A percentile compares a stretch with the other conserved stretches of the same genome.
phyloP scores from a whole-genome alignment of 2,113 vertebrate genomes.

The Percina caprodes region DNA sequence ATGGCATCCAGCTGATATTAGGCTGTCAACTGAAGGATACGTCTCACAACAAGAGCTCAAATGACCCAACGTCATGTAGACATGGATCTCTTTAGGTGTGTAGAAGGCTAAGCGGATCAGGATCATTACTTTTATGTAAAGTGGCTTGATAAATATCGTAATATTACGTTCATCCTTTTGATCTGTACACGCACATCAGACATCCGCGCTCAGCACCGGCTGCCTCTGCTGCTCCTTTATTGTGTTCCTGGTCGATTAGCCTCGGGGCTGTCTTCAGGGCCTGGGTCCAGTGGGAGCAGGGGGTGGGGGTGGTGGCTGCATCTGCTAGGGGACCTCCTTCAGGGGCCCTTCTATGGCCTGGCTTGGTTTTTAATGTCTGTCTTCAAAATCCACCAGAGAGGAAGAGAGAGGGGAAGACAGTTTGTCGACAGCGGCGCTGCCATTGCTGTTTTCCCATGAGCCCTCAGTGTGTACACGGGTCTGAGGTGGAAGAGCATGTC shows the following conservation, averaged over 20 bases:
- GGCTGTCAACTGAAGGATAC: background rate
- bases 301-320: constrained; percentile 75
- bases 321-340: constrained; percentile 87
- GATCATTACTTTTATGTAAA: constrained; percentile 29
- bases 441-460: constrained; percentile 52
- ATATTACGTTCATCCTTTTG: constrained; percentile 36
- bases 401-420: constrained; percentile 7
- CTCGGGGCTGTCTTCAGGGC: constrained; percentile 91
- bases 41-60: background rate
- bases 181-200: constrained; percentile 41
- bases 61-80: background rate
- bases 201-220: constrained; percentile 27
- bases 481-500: constrained; percentile 25
- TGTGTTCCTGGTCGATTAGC: constrained; percentile 90
- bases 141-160: constrained; percentile 41
- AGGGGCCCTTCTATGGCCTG: constrained; percentile 63
- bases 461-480: constrained; percentile 19
- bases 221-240: constrained; percentile 70
- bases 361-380: constrained; percentile 75
- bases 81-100: constrained; percentile 9
- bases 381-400: constrained; percentile 69
- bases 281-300: constrained; percentile 82
- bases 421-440: constrained; percentile 16
- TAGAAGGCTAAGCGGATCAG: constrained; percentile 1
- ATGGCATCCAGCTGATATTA: background rate